These are phyloP conservation scores for Propithecus perrieri DNA, from an alignment of 2,797 vertebrate genomes.

Conservation along the genomic window DNA sequence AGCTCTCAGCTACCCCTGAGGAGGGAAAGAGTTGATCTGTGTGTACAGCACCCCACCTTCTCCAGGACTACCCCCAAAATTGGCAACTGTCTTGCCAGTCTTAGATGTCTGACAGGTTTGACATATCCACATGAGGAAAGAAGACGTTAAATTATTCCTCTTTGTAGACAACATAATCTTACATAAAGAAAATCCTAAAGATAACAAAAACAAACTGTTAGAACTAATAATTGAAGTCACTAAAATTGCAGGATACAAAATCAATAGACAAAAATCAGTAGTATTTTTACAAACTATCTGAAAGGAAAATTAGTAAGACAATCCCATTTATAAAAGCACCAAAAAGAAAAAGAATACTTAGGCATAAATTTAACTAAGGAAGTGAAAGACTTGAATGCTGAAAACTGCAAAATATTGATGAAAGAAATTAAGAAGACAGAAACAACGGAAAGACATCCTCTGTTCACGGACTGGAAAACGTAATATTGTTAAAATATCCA, in stretches of 20 bases:
- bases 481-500: background rate
- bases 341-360: background rate
- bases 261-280: background rate
- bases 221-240: background rate
- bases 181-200: background rate
- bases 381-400: background rate
- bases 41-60: background rate
- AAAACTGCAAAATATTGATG: background rate
- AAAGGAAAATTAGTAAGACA: background rate
- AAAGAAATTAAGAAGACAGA: background rate
- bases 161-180: background rate
- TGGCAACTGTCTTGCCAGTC: background rate
- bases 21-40: background rate
- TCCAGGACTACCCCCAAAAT: background rate
- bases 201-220: background rate
- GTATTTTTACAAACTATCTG: background rate
- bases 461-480: background rate
- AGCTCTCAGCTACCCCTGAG: background rate
- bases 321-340: background rate
- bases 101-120: background rate
- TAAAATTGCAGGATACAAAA: background rate
- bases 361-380: background rate
- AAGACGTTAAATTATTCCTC: background rate
- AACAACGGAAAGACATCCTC: background rate
- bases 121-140: background rate